Evolutionary conservation across 2,113 vertebrate genomes (phyloP).

Genomic region (Hystrix brachyura): DNA sequence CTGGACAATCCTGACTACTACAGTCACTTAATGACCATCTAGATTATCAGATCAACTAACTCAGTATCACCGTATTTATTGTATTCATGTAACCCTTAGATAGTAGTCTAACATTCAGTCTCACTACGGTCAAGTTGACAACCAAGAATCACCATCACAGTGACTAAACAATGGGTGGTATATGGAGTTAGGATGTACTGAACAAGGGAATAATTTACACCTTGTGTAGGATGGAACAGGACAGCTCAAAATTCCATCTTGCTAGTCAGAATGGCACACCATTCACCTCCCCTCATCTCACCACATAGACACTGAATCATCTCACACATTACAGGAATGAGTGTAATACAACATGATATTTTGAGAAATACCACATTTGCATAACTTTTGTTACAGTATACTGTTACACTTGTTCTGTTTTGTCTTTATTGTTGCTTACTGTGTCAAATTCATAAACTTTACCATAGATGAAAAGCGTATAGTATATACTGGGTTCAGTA

Average conservation of each 20-base stretch:
- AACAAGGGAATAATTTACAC: background rate
- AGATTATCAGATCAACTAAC: background rate
- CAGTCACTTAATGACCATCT: background rate
- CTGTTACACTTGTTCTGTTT: background rate
- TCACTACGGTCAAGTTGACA: background rate
- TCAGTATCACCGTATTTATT: no score
- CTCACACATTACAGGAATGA: background rate
- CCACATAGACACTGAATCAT: background rate
- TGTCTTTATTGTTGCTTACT: background rate
- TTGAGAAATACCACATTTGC: background rate
- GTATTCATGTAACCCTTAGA: no score
- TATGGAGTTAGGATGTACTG: background rate
- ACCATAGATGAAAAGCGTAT: background rate
- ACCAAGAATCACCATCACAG: background rate
- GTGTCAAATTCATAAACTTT: background rate
- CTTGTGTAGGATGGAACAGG: background rate
- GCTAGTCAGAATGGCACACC: rapidly evolving
- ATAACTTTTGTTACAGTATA: background rate
- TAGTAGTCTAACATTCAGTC: background rate
- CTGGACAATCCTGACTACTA: background rate
- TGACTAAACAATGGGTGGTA: background rate
- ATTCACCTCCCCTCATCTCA: background rate
- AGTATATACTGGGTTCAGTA: background rate
- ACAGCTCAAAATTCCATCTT: background rate
- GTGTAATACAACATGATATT: no score